Evolutionary conservation across 2,888 invertebrate species (phyloP).

Genomic region (Branchipolynoe longqiensis): DNA sequence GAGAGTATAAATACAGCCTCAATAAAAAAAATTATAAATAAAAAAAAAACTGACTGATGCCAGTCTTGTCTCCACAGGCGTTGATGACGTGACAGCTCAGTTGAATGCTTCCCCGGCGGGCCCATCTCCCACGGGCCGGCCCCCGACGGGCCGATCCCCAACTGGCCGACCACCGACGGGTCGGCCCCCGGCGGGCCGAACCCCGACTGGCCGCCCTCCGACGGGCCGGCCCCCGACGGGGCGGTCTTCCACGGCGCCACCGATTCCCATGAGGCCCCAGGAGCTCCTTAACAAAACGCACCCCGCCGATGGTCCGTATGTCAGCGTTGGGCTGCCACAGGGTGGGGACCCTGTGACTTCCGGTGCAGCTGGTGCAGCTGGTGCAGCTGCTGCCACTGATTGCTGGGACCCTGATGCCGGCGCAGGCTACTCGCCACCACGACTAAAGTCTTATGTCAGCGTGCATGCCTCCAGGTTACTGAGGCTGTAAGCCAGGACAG

Average conservation of each 20-base stretch:
- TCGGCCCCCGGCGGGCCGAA: neutral
- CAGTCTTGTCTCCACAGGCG: too few species aligned
- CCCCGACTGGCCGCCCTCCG: neutral
- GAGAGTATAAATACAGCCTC: too few species aligned
- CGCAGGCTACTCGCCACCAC: slow-evolving; percentile 52
- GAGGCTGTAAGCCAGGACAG: slow-evolving; percentile 47
- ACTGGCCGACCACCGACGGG: too few species aligned
- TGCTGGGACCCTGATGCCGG: slow-evolving; percentile 45
- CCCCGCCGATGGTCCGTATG: slow-evolving; percentile 5
- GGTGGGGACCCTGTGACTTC: neutral
- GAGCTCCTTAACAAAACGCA: slow-evolving; percentile 9
- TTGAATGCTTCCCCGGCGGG: neutral
- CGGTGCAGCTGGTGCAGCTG: neutral
- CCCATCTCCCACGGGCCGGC: neutral
- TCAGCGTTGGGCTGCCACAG: slow-evolving; percentile 19
- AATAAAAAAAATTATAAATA: too few species aligned
- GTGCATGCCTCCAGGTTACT: slow-evolving; percentile 58
- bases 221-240: neutral
- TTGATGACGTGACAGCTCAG: too few species aligned
- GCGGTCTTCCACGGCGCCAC: neutral
- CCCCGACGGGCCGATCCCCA: neutral
- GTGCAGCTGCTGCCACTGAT: neutral
- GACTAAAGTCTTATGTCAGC: slow-evolving; percentile 62
- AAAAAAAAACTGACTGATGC: too few species aligned
- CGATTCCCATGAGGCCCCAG: neutral